Evolutionary conservation across 2,113 vertebrate species (phyloP), one percentile per base, ranked within the genome.

Genomic region (Menidia beryllina): DNA sequence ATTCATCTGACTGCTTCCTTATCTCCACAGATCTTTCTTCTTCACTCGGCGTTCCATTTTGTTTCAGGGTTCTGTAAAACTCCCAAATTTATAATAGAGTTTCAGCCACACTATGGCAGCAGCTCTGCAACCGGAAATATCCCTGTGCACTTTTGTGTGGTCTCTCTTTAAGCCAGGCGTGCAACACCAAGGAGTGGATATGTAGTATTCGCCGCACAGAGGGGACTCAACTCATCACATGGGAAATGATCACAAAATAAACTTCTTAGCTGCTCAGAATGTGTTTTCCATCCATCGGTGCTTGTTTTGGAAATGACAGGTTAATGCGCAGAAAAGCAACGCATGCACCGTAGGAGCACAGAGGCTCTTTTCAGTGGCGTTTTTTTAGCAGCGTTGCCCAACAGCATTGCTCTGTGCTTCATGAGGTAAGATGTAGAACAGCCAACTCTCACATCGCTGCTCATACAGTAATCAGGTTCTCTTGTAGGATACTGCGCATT

Each of bases 361-460:
- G 84, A 52, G 54, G 45, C 72, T 82, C 87, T 90, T 88, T 91
- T 91, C 83, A 91, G 67, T 34, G 51, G 54, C 50, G 45, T 55
- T 65, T 60, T 49, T 73, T 81, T 72, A 65, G 60, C 70, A 63
- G 61, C 21, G 65, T 66, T 58, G 74, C 57, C 72, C 57, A 85
- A 88, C 87, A 90, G 86, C 61, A 7, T 43, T 50, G 57, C 77
- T 90, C 72, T 92, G 78, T 91, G 36, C 78, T 73, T 54, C 19
- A 15, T 45, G 53, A 80, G 45, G 24, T 61, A 13, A 84, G 57
- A 72, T 88, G 69, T 84, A 86, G 69, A 74, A 83, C 52, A 82
- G 58, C 59, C 55, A 14, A 39, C 27, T 59, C 64, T 80, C 48
- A 65, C 74, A 79, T 71, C 11, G 64, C 54, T 49, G 23, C 30